Evolutionary conservation across 2,888 invertebrate species (phyloP), one percentile per base, ranked within the genome.

Genomic region (Maniola hyperantus): DNA sequence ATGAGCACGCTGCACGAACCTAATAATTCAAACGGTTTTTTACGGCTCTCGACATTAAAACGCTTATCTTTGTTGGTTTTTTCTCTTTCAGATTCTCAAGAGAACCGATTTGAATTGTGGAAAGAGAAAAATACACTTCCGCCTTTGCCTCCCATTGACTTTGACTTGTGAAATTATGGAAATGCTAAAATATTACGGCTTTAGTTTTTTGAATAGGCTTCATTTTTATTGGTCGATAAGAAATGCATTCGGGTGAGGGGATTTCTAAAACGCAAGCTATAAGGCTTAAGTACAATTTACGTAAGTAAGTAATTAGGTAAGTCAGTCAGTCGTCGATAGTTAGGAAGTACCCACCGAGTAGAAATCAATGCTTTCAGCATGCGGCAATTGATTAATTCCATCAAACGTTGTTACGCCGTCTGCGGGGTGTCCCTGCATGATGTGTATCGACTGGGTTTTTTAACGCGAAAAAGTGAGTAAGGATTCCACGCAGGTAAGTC

Each of bases 61-160:
- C 64, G 64, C 63, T 70, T 70, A 72, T 70, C 71, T 68, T 70
- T 72, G 70, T 70, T 72, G 70, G 60, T 67, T 71, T 71, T 71
- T 69, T 69, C 62, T 64, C 50, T 70, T 68, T 8, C 77, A 86
- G 87, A 84, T 70, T 84, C 85, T 13, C 85, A 84, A 77, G 85
- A 85, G 69, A 83, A 79, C 8, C 81, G 79, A 70, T 80, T 83
- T 67, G 81, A 77, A 42, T 64, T 79, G 26, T 82, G 80, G 80
- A 83, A 81, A 53, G 79, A 79, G 63, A 78, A 73, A 67, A 82
- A 78, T 44, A 73, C 67, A 6, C 82, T 83, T 0, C 86, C 87
- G 1, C 82, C 84, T 0, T 66, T 83, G 44, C 86, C 86, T 4
- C 86, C 86, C 5, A 79, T 85, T 5, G 86, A 87, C 71, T 87